These are phyloP conservation scores for Stenodera caucasica DNA, from an alignment of 2,888 invertebrate genomes.

Conservation along the genomic window DNA sequence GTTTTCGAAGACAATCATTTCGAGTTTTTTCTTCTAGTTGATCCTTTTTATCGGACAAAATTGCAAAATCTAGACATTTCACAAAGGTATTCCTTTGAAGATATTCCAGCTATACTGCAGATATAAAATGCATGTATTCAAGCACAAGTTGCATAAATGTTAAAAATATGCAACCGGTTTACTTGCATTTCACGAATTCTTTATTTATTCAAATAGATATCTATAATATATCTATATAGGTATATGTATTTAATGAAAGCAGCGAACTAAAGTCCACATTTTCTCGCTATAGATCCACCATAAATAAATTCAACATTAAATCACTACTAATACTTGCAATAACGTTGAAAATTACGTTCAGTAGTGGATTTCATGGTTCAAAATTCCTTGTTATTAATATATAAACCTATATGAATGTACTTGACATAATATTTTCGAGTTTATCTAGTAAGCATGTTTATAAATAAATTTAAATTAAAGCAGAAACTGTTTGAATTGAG, in stretches of 20 bases:
- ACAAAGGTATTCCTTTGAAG: neutral
- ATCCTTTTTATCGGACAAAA: neutral
- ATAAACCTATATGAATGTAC: neutral
- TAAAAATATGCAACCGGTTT: too few relatives aligned
- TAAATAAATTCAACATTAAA: neutral
- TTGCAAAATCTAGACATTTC: neutral
- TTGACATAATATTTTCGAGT: neutral
- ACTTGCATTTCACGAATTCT: too few relatives aligned
- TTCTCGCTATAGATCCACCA: too few relatives aligned
- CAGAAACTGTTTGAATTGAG: too few relatives aligned
- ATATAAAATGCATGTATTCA: too few relatives aligned
- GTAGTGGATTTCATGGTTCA: neutral
- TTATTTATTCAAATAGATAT: too few relatives aligned
- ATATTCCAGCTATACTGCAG: neutral
- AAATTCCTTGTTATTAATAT: neutral
- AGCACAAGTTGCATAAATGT: too few relatives aligned
- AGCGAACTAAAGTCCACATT: too few relatives aligned
- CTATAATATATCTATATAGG: too few relatives aligned
- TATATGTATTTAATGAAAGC: too few relatives aligned
- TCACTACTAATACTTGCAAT: neutral
- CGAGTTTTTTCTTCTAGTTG: neutral
- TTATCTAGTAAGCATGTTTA: neutral
- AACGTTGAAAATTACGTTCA: neutral
- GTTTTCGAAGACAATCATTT: too few relatives aligned
- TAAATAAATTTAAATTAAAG: too few relatives aligned